Evolutionary conservation across 2,113 vertebrate species (phyloP).

Genomic region (Caranx ignobilis): DNA sequence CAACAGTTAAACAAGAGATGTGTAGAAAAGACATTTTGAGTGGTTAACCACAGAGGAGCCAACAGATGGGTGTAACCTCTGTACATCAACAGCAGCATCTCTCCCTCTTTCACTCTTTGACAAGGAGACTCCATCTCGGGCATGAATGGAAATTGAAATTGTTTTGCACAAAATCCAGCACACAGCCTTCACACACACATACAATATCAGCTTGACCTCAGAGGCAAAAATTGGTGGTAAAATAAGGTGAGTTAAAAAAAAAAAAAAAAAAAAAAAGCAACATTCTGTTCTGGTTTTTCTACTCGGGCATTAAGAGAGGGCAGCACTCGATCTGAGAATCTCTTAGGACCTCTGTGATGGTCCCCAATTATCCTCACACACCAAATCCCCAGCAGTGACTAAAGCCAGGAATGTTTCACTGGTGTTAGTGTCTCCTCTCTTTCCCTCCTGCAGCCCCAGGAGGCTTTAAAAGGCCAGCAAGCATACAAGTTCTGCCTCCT

Average conservation of each 20-base stretch:
- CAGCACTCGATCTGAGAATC: conserved; percentile 2
- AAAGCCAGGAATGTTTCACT: conserved; percentile 35
- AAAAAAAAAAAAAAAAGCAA: not conserved
- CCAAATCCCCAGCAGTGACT: conserved; percentile 31
- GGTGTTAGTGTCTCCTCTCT: conserved; percentile 24
- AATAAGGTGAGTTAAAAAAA: not conserved
- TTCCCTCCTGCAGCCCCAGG: conserved; percentile 7
- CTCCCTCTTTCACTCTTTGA: conserved; percentile 34
- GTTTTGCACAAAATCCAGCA: conserved; percentile 27
- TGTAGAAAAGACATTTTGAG: conserved; percentile 72
- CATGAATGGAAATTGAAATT: conserved; percentile 17
- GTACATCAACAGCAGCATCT: conserved; percentile 71
- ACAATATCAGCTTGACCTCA: conserved; percentile 39
- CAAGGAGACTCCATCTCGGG: conserved; percentile 36
- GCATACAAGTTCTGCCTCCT: conserved; percentile 15
- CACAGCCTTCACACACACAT: conserved; percentile 4
- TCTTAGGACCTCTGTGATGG: conserved; percentile 9
- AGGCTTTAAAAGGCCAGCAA: conserved; percentile 11
- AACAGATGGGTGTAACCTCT: conserved; percentile 64
- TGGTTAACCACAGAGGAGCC: conserved; percentile 77
- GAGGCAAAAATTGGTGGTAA: conserved; percentile 14
- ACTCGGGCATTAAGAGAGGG: conserved; percentile 10
- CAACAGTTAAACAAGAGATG: conserved; percentile 20
- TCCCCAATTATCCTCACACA: conserved; percentile 33
- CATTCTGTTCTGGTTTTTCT: conserved; percentile 19